A percentile compares a stretch with the other conserved stretches of the same genome.
Conservation (phyloP, 1,140 invertebrate species). For the Parasteatoda tepidariorum region DNA sequence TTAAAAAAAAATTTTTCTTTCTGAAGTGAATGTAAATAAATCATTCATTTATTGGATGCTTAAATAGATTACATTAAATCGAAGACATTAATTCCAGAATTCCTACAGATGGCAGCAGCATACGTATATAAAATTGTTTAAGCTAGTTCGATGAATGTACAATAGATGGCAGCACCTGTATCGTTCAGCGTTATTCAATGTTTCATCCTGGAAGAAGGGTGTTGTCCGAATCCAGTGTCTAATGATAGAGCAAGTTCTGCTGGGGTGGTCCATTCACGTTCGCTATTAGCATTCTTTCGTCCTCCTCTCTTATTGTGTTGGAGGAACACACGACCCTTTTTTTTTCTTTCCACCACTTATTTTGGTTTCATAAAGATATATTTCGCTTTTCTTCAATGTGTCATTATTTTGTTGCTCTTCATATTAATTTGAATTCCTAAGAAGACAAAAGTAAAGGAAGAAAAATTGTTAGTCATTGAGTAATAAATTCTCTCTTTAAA, state of each 20-base stretch:
- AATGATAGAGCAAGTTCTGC: conserved; percentile 41
- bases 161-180: conserved; percentile 31
- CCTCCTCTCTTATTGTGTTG: conserved; percentile 40
- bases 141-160: neutral
- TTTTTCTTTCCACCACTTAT: neutral
- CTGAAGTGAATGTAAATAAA: too few species aligned
- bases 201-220: neutral
- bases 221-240: conserved; percentile 31
- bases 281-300: conserved; percentile 54
- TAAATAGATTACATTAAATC: neutral
- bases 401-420: neutral
- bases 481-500: neutral
- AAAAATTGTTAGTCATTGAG: neutral
- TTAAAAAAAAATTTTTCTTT: too few species aligned
- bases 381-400: neutral
- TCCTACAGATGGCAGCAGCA: conserved; percentile 18
- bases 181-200: too few species aligned
- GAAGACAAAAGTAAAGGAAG: neutral
- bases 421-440: neutral
- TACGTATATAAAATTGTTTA: neutral
- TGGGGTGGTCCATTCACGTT: conserved; percentile 56
- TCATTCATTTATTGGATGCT: too few species aligned
- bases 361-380: neutral
- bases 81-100: neutral
- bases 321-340: conserved; percentile 18